Evolutionary conservation across 2,113 vertebrate genomes (phyloP), one percentile per base, ranked within the genome.

Genomic region (Nesogale talazaci): DNA sequence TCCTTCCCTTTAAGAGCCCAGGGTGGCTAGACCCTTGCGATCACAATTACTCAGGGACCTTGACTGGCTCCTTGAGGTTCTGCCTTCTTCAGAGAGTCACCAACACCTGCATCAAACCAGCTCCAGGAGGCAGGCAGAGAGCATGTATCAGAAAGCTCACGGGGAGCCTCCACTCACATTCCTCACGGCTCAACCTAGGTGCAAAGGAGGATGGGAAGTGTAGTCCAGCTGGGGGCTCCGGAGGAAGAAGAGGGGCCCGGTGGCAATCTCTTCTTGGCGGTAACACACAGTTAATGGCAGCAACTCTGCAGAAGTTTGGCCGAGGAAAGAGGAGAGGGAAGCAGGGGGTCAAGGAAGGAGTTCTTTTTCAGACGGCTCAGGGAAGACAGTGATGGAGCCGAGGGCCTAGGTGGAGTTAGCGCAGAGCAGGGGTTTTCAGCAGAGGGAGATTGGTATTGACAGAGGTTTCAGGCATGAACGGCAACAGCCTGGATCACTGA

Each of bases 211-310:
- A 81, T 91, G 61, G 81, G 74, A 81, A 36, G 81, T 52, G 63
- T 89, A 89, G 91, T 96, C 63, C 74, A 59, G 25, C 85, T 84
- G n/a, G 22, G 15, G 65, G 80, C 22, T 38, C 40, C 56, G 72
- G 56, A 82, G 22, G 81, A 93, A 29, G 10, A 27, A 12, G 52
- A 72, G 23, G 20, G 23, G 19, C 83, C 80, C 79, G 27, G 67
- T 20, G 27, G 27, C 7, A 6, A 22, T 1, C 25, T 83, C 72
- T 34, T 76, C 81, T 78, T 34, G 12, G 5, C 0, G 34, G 57
- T 42, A 83, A 94, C 46, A 38, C 10, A 2, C 65, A 80, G n/a
- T 38, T 2, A n/a, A 22, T 19, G n/a, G n/a, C 19, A 42, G 74
- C 1, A 10, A 36, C 1, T 4, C 78, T 83, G 79, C 22, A 67